Evolutionary conservation across 2,888 invertebrate genomes (phyloP), one percentile per base, ranked within the genome.

Genomic region (Alitta virens): DNA sequence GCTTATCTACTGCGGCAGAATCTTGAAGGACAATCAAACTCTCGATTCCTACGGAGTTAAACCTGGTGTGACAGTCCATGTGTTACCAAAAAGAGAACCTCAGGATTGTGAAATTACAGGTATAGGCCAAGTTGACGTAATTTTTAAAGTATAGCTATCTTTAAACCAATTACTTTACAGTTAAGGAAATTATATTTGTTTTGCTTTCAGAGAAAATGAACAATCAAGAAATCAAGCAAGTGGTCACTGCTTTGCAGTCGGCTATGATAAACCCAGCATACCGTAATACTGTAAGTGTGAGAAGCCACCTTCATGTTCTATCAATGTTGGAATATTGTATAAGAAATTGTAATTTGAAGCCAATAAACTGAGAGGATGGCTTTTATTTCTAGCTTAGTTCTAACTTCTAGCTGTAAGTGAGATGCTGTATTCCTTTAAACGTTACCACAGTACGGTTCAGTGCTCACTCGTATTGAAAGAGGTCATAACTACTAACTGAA

Each of bases 1-100:
- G 78, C 79, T 90, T 16, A 85, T 89, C 54, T 89, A 89, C 75
- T 88, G 89, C 81, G 91, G 91, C 2, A 86, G 87, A 73, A 85
- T 88, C 64, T 80, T 91, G 59, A 87, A 88, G 72, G 87, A 88
- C 72, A 85, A 86, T 5, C 83, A 85, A 33, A 86, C 87, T 1
- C 80, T 91, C 16, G 85, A 86, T 68, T 86, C 87, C 2, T 87
- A 86, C 82, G 90, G 89, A 2, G 68, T 86, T 1, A 84, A 84
- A 69, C 81, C 83, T 63, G 86, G 86, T 56, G 83, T 85, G 0
- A 85, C 85, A 69, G 76, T 88, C 43, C 86, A 87, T 78, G 84
- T 86, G 42, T 78, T 87, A 46, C 83, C 79, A 68, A 82, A 82
- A 72, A 78, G 79, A 66, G 76, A 80, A 25, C 12, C 60, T 14